These are phyloP conservation scores for Thecophora atra DNA, from an alignment of 2,888 invertebrate species.

Conservation along the genomic window DNA sequence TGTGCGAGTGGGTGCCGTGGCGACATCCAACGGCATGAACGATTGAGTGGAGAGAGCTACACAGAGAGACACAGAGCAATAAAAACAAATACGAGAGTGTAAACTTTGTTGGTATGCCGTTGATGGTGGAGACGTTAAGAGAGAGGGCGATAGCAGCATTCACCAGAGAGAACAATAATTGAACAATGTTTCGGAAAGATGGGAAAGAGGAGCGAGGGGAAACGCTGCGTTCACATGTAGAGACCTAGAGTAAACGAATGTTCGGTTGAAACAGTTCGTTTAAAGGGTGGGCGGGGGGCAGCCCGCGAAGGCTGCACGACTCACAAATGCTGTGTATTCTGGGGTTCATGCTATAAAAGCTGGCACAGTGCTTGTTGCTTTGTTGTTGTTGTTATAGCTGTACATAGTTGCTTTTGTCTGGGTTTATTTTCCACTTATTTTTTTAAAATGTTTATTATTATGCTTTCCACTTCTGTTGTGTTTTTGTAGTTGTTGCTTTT, in stretches of 20 bases:
- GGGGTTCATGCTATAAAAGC: background rate
- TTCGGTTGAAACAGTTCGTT: no score
- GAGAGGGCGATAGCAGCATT: background rate
- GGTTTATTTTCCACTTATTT: background rate
- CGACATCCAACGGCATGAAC: no score
- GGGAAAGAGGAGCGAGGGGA: background rate
- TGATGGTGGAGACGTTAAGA: background rate
- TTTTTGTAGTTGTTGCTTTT: background rate
- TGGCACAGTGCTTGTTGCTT: background rate
- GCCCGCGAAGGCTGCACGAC: constrained; percentile 2
- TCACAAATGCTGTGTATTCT: background rate
- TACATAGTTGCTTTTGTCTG: background rate
- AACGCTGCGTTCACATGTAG: background rate
- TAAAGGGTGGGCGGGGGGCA: no score
- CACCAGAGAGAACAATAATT: no score
- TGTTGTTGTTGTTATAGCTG: background rate
- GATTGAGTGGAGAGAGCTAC: no score
- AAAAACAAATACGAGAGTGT: no score
- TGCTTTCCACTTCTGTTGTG: background rate
- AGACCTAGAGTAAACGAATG: background rate
- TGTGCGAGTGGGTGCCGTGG: constrained; percentile 12
- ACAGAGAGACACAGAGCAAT: no score
- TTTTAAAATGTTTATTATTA: background rate
- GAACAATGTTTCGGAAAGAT: background rate
- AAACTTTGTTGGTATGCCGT: no score